A percentile compares a stretch with the other conserved stretches of the same genome.
phyloP scores from a whole-genome alignment of 2,113 vertebrate species.

The Rhineura floridana region DNA sequence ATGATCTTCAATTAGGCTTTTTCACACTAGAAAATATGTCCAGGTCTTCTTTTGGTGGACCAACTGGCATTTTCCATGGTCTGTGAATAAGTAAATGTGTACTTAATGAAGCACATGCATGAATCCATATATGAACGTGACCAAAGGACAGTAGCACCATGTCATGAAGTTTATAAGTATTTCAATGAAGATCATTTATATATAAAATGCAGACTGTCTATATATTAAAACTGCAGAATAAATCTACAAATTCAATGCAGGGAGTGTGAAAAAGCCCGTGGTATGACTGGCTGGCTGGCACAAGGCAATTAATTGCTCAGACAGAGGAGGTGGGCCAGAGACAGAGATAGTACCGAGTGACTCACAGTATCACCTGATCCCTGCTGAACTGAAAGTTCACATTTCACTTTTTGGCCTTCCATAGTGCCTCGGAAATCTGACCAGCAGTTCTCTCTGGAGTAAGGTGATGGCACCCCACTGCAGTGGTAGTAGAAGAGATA shows the following conservation, averaged over 20 bases:
- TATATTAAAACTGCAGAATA: slow-evolving; percentile 41
- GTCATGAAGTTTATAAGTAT: slow-evolving; percentile 57
- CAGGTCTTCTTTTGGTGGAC: neutral
- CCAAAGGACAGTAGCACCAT: slow-evolving; percentile 61
- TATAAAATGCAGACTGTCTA: slow-evolving; percentile 10
- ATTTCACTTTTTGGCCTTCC: neutral
- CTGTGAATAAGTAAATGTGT: neutral
- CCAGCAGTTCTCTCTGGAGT: neutral
- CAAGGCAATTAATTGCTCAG: neutral
- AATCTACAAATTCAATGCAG: slow-evolving; percentile 37
- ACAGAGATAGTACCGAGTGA: neutral
- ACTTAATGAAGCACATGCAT: slow-evolving; percentile 5
- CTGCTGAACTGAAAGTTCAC: neutral
- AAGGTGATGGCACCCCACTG: neutral
- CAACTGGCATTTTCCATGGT: neutral
- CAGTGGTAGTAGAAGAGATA: neutral
- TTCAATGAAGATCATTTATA: slow-evolving; percentile 16
- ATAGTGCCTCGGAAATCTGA: neutral
- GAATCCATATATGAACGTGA: neutral
- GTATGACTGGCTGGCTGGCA: neutral
- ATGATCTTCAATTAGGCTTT: neutral
- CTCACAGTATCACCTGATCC: neutral
- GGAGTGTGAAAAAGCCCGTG: slow-evolving; percentile 7
- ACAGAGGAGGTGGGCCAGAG: neutral
- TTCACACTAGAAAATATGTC: neutral